Evolutionary conservation across 37 sponge, comb jelly and placozoan genomes (phyloP).

Genomic region (Spongilla lacustris): DNA sequence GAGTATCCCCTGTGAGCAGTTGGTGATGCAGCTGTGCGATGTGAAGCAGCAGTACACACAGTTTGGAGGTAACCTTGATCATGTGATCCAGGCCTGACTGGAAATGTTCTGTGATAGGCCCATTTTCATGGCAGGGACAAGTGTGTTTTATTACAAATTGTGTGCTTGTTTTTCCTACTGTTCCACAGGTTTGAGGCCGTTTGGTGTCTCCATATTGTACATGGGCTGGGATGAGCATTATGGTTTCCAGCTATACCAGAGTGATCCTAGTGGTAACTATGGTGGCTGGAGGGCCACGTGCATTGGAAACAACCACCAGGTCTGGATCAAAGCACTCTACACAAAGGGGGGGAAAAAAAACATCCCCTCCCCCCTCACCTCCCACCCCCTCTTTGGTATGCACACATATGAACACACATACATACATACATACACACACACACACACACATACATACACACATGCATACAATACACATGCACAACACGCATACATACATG

Average conservation of each 20-base stretch:
- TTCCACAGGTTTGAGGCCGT: constrained; percentile 79
- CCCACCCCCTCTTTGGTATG: too few relatives aligned
- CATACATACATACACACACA: too few relatives aligned
- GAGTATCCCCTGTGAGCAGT: constrained; percentile 94
- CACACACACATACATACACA: too few relatives aligned
- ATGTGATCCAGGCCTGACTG: too few relatives aligned
- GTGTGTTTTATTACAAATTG: background rate
- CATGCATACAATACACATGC: too few relatives aligned
- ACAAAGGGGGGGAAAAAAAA: too few relatives aligned
- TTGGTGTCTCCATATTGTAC: constrained; percentile 97
- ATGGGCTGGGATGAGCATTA: constrained; percentile 99
- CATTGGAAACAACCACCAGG: constrained; percentile 95
- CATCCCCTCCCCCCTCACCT: too few relatives aligned
- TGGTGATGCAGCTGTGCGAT: constrained; percentile 93
- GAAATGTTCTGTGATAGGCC: too few relatives aligned
- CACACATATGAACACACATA: too few relatives aligned
- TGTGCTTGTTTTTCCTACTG: background rate
- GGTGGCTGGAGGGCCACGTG: constrained; percentile 99
- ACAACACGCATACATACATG: too few relatives aligned
- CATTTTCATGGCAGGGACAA: too few relatives aligned
- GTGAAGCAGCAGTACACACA: constrained; percentile 97
- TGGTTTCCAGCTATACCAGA: constrained; percentile 97
- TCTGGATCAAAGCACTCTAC: background rate
- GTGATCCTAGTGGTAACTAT: constrained; percentile 98
- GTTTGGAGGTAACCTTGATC: constrained; percentile 94